A percentile compares a stretch with the other conserved stretches of the same genome.
Evolutionary conservation across 1,140 invertebrate species (phyloP).

Genomic region (Plectrocnemia conspersa): DNA sequence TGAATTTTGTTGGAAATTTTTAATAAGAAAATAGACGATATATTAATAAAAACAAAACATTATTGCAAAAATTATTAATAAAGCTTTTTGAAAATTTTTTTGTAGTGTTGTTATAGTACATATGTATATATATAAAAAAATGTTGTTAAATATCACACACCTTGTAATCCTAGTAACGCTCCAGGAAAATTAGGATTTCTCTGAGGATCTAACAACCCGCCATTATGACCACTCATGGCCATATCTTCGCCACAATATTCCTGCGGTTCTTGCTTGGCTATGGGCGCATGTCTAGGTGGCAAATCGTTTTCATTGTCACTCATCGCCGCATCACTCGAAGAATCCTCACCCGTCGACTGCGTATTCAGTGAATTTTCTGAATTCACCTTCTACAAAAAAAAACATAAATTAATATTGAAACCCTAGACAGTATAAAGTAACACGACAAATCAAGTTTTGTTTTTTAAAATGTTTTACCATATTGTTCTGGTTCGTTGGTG

Average conservation of each 20-base stretch:
- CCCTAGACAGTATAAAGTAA: slow-evolving; percentile 8
- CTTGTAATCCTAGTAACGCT: slow-evolving; percentile 66
- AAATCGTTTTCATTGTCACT: slow-evolving; percentile 59
- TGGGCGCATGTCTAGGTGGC: slow-evolving; percentile 39
- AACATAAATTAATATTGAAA: not conserved
- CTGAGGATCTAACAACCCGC: slow-evolving; percentile 61
- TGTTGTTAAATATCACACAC: slow-evolving; percentile 40
- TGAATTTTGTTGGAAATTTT: too few relatives aligned
- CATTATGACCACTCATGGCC: slow-evolving; percentile 62
- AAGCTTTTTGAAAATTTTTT: too few relatives aligned
- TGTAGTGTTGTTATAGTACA: too few relatives aligned
- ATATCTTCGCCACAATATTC: slow-evolving; percentile 62
- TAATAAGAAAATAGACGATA: too few relatives aligned
- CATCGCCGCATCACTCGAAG: slow-evolving; percentile 59
- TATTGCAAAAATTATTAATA: too few relatives aligned
- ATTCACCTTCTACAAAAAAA: slow-evolving; percentile 31
- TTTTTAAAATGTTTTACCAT: slow-evolving; percentile 37
- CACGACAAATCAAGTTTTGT: not conserved
- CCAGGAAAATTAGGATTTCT: slow-evolving; percentile 64
- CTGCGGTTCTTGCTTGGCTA: slow-evolving; percentile 57
- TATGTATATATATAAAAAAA: slow-evolving; percentile 25
- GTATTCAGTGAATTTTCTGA: slow-evolving; percentile 50
- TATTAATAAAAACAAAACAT: too few relatives aligned
- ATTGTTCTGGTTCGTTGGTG: slow-evolving; percentile 45
- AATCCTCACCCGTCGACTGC: slow-evolving; percentile 75